Percentiles rank a stretch among this genome's conserved stretches.
Conservation (phyloP, 2,888 invertebrate genomes). For the Loripinus fragilis region DNA sequence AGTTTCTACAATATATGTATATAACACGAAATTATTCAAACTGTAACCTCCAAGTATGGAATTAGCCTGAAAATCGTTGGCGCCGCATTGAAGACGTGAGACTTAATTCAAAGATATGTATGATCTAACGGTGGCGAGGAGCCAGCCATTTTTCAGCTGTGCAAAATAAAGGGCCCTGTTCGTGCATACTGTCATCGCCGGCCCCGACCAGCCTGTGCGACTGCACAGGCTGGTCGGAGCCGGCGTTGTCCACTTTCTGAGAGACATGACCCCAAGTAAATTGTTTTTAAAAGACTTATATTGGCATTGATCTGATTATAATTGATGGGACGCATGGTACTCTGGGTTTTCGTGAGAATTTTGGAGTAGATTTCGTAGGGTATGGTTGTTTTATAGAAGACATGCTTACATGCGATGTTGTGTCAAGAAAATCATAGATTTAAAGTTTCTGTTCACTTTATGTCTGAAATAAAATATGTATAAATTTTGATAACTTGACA, state of each 20-base stretch:
- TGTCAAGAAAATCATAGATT: constrained; percentile 16
- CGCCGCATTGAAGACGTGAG: constrained; percentile 47
- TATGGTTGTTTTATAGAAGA: not conserved
- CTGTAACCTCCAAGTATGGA: constrained; percentile 40
- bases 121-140: not conserved
- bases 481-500: constrained; percentile 22
- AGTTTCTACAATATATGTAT: constrained; percentile 56
- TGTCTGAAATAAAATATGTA: not conserved
- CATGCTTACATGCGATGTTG: not conserved
- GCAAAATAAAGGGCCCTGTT: too few relatives aligned
- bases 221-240: too few relatives aligned
- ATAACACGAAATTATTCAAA: constrained; percentile 64
- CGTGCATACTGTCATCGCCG: too few relatives aligned
- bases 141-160: too few relatives aligned
- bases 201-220: too few relatives aligned
- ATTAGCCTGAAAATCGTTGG: constrained; percentile 50
- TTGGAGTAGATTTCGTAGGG: too few relatives aligned
- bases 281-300: too few relatives aligned
- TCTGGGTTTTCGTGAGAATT: too few relatives aligned
- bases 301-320: too few relatives aligned
- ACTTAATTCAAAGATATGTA: constrained; percentile 26
- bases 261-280: too few relatives aligned
- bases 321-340: too few relatives aligned
- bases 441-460: not conserved
- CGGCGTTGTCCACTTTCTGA: too few relatives aligned